Conservation (phyloP, 1,140 invertebrate genomes). For the Scaptomyza pallida region DNA sequence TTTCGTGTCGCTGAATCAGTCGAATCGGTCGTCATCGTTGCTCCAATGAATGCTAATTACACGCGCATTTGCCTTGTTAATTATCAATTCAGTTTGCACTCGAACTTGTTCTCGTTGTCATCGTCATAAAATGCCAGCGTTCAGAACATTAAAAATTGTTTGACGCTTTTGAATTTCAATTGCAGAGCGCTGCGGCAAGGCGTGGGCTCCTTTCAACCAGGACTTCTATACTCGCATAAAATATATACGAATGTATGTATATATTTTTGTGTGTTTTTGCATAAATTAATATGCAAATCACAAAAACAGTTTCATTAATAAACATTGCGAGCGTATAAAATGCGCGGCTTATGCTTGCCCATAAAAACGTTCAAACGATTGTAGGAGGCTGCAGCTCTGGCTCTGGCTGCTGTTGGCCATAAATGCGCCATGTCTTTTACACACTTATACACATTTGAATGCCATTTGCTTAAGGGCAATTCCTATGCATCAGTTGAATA, state of each 20-base stretch:
- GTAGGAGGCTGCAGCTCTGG: neutral
- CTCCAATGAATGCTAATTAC: conserved; percentile 79
- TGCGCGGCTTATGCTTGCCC: conserved; percentile 71
- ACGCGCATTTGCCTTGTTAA: conserved; percentile 80
- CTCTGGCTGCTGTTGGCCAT: conserved; percentile 15
- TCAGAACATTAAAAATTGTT: conserved; percentile 75
- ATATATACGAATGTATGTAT: conserved; percentile 41
- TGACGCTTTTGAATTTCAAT: conserved; percentile 76
- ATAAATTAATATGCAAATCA: conserved; percentile 83
- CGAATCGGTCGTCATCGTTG: conserved; percentile 35
- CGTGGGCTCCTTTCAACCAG: conserved; percentile 1
- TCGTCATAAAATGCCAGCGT: conserved; percentile 72
- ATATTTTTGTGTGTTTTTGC: conserved; percentile 70
- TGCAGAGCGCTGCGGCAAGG: conserved; percentile 52
- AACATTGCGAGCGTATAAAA: conserved; percentile 75
- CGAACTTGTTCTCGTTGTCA: conserved; percentile 26
- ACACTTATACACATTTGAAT: conserved; percentile 47
- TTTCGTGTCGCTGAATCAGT: conserved; percentile 7
- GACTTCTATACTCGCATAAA: conserved; percentile 12
- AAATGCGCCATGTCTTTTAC: conserved; percentile 35
- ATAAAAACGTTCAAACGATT: conserved; percentile 48
- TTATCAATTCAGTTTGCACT: conserved; percentile 76
- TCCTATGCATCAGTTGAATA: conserved; percentile 26
- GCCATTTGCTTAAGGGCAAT: conserved; percentile 65
- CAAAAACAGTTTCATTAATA: conserved; percentile 82